Evolutionary conservation across 1,140 invertebrate species (phyloP).

Genomic region (Drosophila kanapiae): DNA sequence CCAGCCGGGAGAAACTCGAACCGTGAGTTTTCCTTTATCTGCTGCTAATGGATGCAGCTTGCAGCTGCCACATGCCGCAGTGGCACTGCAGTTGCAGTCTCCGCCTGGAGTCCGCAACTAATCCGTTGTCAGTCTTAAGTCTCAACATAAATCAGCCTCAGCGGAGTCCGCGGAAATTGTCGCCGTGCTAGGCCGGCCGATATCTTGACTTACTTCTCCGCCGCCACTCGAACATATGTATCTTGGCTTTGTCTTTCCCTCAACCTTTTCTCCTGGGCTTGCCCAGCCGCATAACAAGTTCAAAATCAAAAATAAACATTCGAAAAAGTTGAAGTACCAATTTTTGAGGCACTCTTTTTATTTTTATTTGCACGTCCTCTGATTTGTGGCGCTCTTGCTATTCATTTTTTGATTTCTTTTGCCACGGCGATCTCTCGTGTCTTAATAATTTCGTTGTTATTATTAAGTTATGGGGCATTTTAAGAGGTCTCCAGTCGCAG

Average conservation of each 20-base stretch:
- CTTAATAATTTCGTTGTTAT: constrained; percentile 50
- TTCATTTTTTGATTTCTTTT: constrained; percentile 37
- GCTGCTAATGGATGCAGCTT: constrained; percentile 76
- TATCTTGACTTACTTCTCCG: constrained; percentile 45
- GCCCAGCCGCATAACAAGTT: constrained; percentile 51
- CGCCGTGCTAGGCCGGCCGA: constrained; percentile 29
- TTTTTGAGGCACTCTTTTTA: constrained; percentile 50
- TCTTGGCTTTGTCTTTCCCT: constrained; percentile 20
- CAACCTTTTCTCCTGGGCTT: constrained; percentile 18
- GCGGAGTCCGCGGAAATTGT: constrained; percentile 35
- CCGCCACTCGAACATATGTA: constrained; percentile 30
- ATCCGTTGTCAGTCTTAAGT: constrained; percentile 75
- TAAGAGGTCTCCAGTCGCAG: constrained; percentile 43
- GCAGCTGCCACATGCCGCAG: constrained; percentile 51
- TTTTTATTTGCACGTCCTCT: constrained; percentile 12
- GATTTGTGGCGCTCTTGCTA: constrained; percentile 39
- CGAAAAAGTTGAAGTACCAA: constrained; percentile 65
- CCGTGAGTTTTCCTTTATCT: constrained; percentile 64
- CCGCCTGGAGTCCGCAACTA: constrained; percentile 66
- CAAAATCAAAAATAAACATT: constrained; percentile 70
- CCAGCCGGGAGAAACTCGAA: constrained; percentile 24
- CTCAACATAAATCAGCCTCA: constrained; percentile 74
- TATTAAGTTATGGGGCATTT: constrained; percentile 65
- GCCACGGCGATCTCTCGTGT: constrained; percentile 11
- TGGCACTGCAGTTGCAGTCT: constrained; percentile 21